Evolutionary conservation across 2,797 vertebrate genomes (phyloP), one percentile per base, ranked within the genome.

Genomic region (Ambastaia sidthimunki): DNA sequence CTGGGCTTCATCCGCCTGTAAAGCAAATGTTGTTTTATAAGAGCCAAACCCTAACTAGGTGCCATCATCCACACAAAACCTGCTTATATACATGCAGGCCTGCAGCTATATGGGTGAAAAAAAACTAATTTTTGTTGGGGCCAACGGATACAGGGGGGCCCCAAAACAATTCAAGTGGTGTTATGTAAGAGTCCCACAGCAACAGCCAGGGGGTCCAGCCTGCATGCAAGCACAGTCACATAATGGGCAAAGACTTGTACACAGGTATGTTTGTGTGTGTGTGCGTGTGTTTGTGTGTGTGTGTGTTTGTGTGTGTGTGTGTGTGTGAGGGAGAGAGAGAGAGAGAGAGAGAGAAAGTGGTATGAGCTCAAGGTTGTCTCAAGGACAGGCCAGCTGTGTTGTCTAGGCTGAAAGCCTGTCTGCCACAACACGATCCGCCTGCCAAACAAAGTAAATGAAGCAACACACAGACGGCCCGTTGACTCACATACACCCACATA

Each of bases 321-420:
- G 82, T 86, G 74, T 72, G 34, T 80, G 19, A 2, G 2, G 31
- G 31, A 31, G 31, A 31, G 31, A 31, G 31, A 31, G 31, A 2
- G 31, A 4, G 4, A 4, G 31, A 4, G 31, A 31, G 31, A 31
- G 62, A 54, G 55, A 15, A 13, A 21, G 55, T 18, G 23, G 57
- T 57, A 65, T 41, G 28, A 80, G 66, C 13, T 47, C 72, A 83
- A 77, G 80, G 67, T 47, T 41, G 1, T 23, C 65, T 71, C 71
- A 87, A 81, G 83, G 80, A 82, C 80, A 81, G 57, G 11, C 21
- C 67, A 34, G 59, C 62, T 82, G 83, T 85, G 80, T 84, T 71
- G 73, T 87, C 85, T 85, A 82, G 77, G 60, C 66, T 73, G 68
- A 81, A 70, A 65, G 63, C 62, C 71, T 9, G 70, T 80, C 71